Base-by-base conservation (phyloP, 2,113 vertebrate genomes). In the Sciurus niger region DNA sequence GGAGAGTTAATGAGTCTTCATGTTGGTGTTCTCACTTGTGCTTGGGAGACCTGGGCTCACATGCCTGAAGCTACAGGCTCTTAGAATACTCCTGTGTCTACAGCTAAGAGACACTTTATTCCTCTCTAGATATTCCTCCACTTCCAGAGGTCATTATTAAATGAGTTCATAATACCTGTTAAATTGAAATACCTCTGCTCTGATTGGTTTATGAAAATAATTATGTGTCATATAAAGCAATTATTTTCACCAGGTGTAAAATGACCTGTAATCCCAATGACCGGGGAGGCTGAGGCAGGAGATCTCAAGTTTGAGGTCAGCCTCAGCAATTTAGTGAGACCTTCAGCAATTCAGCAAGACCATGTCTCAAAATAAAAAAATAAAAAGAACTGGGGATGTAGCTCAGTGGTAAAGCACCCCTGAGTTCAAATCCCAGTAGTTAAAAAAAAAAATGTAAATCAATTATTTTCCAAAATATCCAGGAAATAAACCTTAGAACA, bases 121-220 rank as follows among this genome's bases (percentile, higher is more conserved):
- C 68, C 16, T 70, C 20, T 32, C 72, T 24, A 73, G 53, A 79
- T 84, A 65, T 30, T 55, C 13, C n/a, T 30, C 28, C 43, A 18
- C n/a, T 8, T 73, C 55, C 12, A n/a, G 30, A 24, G 12, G 32
- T 46, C 32, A 72, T 72, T 88, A n/a, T 72, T 53, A 58, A 37
- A 37, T 84, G 53, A 77, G 8, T 68, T 40, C 58, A 37, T 55
- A 74, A 58, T 9, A 51, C 14, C 73, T 24, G 40, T 83, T 83
- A 68, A 60, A 51, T 24, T 85, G 82, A 67, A 84, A 16, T 13
- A 67, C n/a, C 68, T 67, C 20, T 48, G 3, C 80, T 60, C 60
- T 46, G 22, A 90, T 22, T 90, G 40, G 30, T 22, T 90, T 74
- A 63, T 43, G n/a, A 65, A 82, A 90, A 68, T 86, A 89, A 84